Base-by-base conservation (phyloP, 2,797 vertebrate genomes). In the Trachurus trachurus region DNA sequence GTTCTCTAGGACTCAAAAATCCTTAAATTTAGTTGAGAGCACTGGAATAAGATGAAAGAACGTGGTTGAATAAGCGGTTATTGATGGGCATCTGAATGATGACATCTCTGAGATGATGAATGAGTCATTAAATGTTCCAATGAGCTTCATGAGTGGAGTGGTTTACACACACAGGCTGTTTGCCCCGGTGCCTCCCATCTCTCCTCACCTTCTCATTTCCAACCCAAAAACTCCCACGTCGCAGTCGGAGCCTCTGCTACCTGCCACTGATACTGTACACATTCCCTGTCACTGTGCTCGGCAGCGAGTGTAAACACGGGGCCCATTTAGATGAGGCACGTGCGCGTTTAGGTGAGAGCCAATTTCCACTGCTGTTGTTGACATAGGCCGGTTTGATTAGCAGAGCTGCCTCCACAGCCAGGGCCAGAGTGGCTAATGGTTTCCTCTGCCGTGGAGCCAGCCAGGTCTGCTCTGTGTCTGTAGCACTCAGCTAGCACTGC, bases 361-460 rank as follows among this genome's bases (percentile, higher is more conserved):
- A 66, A 44, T 82, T 89, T 85, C 65, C 62, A 74, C 72, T 0
- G 31, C 77, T 34, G 83, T 21, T 91, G 88, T 92, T 93, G 89
- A 88, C 90, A 82, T 61, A 89, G 76, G 85, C 67, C 10, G 72
- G 66, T 85, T 84, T 89, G 89, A 88, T 91, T 92, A 88, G 80
- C 82, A 13, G 70, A 65, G 78, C 80, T 50, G 81, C 69, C 76
- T 82, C 37, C 21, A 8, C 26, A 59, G 68, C 71, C 65, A 10
- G 44, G 68, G 47, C 68, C 31, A 9, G 69, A 64, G 76, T 16
- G 63, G 83, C 80, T 93, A 89, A 92, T 86, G 90, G 88, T 80
- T 89, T 84, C 83, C 87, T 90, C 75, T 65, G 72, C 57, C 21
- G 66, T 9, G n/a, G 75, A 78, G 78, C 79, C 67, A 45, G 66